These are phyloP conservation scores for Nomada fabriciana DNA, from an alignment of 2,888 invertebrate species.

Conservation along the genomic window DNA sequence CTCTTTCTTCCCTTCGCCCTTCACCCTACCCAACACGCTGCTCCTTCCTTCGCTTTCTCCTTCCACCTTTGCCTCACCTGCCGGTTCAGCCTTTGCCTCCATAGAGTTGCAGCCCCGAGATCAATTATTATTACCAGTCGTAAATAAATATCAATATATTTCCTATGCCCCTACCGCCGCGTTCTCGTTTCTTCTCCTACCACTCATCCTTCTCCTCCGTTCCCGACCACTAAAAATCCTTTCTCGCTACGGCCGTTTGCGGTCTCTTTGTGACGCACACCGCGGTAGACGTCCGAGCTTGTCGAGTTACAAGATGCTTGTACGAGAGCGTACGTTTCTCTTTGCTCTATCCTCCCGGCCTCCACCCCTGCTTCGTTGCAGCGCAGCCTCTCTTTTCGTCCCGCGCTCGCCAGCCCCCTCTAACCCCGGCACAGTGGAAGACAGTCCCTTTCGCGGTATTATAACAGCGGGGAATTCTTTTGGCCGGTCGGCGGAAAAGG, in stretches of 20 bases:
- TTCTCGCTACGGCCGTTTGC: slow-evolving; percentile 70
- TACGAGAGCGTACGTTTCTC: slow-evolving; percentile 70
- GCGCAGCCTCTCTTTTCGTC: slow-evolving; percentile 35
- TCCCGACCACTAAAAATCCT: slow-evolving; percentile 71
- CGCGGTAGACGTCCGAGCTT: slow-evolving; percentile 72
- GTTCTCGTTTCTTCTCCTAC: slow-evolving; percentile 13
- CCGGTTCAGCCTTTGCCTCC: slow-evolving; percentile 45
- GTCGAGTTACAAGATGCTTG: slow-evolving; percentile 74
- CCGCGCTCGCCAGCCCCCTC: slow-evolving; percentile 9
- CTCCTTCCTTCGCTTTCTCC: slow-evolving; percentile 12
- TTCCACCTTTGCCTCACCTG: slow-evolving; percentile 27
- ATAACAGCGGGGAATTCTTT: slow-evolving; percentile 61
- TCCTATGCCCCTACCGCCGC: slow-evolving; percentile 60
- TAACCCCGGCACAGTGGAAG: slow-evolving; percentile 23
- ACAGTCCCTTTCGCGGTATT: slow-evolving; percentile 55
- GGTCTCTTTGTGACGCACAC: slow-evolving; percentile 77
- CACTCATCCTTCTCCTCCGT: slow-evolving; percentile 12
- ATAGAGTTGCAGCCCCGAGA: slow-evolving; percentile 71
- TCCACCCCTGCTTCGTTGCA: slow-evolving; percentile 4
- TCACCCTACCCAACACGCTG: not conserved
- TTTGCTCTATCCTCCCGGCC: slow-evolving; percentile 61
- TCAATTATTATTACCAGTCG: slow-evolving; percentile 79
- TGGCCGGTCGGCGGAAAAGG: slow-evolving; percentile 41
- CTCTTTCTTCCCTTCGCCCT: not conserved
- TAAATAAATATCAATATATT: slow-evolving; percentile 79